Base-by-base conservation (phyloP, 1,140 invertebrate species). In the Drosophila varians region DNA sequence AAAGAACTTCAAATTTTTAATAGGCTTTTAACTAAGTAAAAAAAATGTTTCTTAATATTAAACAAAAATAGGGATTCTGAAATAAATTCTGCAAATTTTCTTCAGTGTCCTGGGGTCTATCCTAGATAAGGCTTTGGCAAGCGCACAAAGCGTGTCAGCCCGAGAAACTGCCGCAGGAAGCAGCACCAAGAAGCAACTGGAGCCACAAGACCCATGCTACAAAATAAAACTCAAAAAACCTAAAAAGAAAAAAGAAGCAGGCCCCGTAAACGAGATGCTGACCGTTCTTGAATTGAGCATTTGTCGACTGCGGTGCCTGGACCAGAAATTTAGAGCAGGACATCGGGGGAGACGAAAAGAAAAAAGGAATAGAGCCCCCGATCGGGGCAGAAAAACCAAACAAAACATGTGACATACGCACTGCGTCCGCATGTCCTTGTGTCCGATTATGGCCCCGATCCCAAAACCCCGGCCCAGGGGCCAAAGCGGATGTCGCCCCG, bases 391-490 rank as follows among this genome's bases (percentile, higher is more conserved):
- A 53, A 64, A 58, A 73, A 45, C 57, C 46, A 58, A 66, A 80
- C 75, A 69, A 68, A 84, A 86, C 76, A 80, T 80, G 80, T 86
- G 80, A 86, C 80, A 84, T 80, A 84, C 80, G 80, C 80, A 84
- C 47, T 86, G 80, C 68, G 82, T 84, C 76, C 47, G 26, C 42
- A 28, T 66, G 38, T 19, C 56, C 64, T 9, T 31, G 9, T 31
- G 28, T 31, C 9, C 28, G 64, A 68, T 68, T 68, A 53, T 61
- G 80, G 40, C 75, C 64, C 60, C 75, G 60, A 83, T 75, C 55
- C 28, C 31, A 57, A 36, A 56, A 47, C 56, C 64, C 55, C 56
- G 56, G 53, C 19, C 25, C 14, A 45, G 19, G 36, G 57, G 42
- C 16, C 42, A 61, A 31, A 46, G 54, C 28, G 70, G 46, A 53